Evolutionary conservation across 2,888 invertebrate genomes (phyloP).

Genomic region (Cephus runcator): DNA sequence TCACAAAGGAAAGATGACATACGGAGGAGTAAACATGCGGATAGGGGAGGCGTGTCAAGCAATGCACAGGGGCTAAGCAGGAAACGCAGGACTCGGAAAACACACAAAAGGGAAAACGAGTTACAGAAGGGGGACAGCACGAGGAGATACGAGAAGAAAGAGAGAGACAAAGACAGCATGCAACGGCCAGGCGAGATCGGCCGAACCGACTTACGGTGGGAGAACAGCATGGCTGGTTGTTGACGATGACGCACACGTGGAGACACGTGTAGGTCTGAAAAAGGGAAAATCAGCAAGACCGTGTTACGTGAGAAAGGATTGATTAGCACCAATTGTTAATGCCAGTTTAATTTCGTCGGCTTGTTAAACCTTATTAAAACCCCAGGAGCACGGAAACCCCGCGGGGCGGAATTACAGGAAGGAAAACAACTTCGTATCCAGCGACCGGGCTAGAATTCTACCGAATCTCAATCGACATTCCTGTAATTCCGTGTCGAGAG

Average conservation of each 20-base stretch:
- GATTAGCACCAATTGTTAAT: background rate
- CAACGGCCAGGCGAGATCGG: background rate
- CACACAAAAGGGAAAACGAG: too few relatives aligned
- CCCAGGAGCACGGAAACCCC: background rate
- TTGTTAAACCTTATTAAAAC: background rate
- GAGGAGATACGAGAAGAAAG: background rate
- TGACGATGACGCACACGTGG: slow-evolving; percentile 87
- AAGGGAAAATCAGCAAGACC: slow-evolving; percentile 43
- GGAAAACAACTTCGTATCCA: background rate
- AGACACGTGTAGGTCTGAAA: slow-evolving; percentile 90
- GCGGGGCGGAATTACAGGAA: background rate
- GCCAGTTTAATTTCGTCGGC: background rate
- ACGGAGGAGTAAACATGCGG: background rate
- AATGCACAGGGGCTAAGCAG: background rate
- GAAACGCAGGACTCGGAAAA: background rate
- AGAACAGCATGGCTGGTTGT: slow-evolving; percentile 87
- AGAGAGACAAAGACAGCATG: background rate
- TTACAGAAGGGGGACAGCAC: too few relatives aligned
- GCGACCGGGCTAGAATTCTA: background rate
- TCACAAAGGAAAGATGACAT: background rate
- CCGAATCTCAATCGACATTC: background rate
- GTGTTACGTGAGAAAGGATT: slow-evolving; percentile 14
- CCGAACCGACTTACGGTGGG: slow-evolving; percentile 73
- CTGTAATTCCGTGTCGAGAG: background rate
- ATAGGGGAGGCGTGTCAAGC: background rate